Conservation (phyloP, 2,113 vertebrate species). For the Cyanoderma ruficeps region DNA sequence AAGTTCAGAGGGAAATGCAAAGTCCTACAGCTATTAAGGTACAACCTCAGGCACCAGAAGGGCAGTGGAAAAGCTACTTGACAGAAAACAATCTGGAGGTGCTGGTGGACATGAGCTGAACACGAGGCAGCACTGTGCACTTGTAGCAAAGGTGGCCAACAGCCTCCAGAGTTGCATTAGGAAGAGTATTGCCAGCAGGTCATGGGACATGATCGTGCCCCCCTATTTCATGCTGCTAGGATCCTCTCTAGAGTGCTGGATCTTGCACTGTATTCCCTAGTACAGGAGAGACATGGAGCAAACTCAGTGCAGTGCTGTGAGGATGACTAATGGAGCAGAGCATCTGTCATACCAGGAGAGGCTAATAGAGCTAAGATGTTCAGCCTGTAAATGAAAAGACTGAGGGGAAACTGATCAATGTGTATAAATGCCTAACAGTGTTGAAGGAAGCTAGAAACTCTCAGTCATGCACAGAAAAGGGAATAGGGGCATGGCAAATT, state of each 20-base stretch:
- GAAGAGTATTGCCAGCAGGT: not conserved
- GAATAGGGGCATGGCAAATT: not conserved
- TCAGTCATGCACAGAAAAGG: not conserved
- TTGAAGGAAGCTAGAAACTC: not conserved
- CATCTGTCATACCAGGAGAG: not conserved
- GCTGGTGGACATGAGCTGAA: not conserved
- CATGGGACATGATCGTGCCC: not conserved
- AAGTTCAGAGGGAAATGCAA: not conserved
- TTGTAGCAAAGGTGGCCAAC: not conserved
- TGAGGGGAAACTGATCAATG: not conserved
- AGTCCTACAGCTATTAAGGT: not conserved
- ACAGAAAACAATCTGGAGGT: not conserved
- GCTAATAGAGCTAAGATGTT: not conserved
- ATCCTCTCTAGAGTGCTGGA: not conserved
- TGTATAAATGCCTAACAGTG: not conserved
- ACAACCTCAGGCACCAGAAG: not conserved
- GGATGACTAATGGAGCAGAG: not conserved
- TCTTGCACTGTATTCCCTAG: not conserved
- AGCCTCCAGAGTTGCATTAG: not conserved
- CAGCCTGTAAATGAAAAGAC: not conserved
- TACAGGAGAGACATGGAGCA: not conserved
- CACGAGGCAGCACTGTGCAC: not conserved
- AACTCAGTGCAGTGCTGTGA: not conserved
- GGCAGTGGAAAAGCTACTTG: not conserved
- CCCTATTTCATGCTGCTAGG: not conserved